Evolutionary conservation across 2,797 vertebrate species (phyloP).

Genomic region (Channallabes apus): DNA sequence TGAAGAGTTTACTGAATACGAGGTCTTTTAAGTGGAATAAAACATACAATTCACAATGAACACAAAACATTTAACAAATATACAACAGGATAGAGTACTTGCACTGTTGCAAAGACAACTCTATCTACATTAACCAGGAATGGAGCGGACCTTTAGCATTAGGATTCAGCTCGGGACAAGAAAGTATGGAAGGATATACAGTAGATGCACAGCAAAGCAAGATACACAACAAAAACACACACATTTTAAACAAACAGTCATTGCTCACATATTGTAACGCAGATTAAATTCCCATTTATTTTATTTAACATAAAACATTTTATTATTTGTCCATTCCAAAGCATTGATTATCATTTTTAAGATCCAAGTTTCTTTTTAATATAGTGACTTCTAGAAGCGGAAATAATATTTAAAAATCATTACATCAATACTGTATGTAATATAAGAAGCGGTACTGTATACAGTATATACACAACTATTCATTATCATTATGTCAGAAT

Average conservation of each 20-base stretch:
- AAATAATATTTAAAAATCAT: not conserved
- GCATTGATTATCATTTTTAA: not conserved
- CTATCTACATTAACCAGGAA: not conserved
- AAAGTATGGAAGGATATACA: constrained; percentile 33
- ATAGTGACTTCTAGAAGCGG: not conserved
- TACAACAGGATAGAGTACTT: not conserved
- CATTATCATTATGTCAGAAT: not conserved
- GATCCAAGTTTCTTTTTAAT: not conserved
- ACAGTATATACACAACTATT: not conserved
- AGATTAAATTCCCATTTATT: not conserved
- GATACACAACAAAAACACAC: constrained; percentile 14
- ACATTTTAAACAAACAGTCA: constrained; percentile 21
- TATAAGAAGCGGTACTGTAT: not conserved
- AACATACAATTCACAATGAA: not conserved
- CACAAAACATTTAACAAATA: constrained; percentile 10
- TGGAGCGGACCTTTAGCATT: not conserved
- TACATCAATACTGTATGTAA: not conserved
- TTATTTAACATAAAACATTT: not conserved
- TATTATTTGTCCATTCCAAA: not conserved
- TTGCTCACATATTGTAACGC: constrained; percentile 6
- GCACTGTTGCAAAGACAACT: not conserved
- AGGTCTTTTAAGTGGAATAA: not conserved
- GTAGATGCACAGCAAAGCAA: constrained; percentile 30
- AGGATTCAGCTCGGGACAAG: constrained; percentile 29
- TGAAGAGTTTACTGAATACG: not conserved